phyloP scores from a whole-genome alignment of 2,113 vertebrate species.

The Egretta garzetta region DNA sequence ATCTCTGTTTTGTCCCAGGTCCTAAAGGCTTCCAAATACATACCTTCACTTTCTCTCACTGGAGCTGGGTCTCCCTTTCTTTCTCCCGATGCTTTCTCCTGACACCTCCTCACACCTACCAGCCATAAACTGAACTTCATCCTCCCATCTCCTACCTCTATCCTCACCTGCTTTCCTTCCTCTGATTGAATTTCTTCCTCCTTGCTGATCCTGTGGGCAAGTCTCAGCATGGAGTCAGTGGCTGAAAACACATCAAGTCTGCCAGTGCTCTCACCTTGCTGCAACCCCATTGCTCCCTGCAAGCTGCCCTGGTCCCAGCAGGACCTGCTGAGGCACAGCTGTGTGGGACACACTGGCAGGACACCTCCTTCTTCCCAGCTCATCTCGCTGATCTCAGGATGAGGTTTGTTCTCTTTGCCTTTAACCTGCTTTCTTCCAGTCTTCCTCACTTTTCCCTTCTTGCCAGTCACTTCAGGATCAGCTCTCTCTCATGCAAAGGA shows the following conservation, averaged over 20 bases:
- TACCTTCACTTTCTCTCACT: not conserved
- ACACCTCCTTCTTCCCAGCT: not conserved
- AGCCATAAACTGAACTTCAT: not conserved
- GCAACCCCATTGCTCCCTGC: not conserved
- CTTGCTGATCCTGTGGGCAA: not conserved
- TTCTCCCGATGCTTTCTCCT: not conserved
- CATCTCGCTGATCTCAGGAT: not conserved
- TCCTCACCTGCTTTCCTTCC: not conserved
- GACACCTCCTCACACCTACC: not conserved
- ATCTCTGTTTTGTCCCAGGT: not conserved
- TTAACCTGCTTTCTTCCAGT: not conserved
- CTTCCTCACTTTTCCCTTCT: not conserved
- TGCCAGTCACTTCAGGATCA: not conserved
- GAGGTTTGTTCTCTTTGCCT: not conserved
- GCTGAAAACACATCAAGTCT: not conserved
- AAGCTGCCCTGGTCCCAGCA: not conserved
- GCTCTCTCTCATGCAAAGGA: not conserved
- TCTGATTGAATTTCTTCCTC: not conserved
- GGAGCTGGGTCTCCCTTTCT: not conserved
- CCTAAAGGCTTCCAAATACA: not conserved
- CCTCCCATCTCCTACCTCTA: not conserved
- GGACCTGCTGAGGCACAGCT: not conserved
- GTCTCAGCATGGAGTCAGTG: accelerated
- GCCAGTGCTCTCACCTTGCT: not conserved
- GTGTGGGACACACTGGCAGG: not conserved